Conservation (phyloP, 2,113 vertebrate genomes). For the Delphinus delphis region DNA sequence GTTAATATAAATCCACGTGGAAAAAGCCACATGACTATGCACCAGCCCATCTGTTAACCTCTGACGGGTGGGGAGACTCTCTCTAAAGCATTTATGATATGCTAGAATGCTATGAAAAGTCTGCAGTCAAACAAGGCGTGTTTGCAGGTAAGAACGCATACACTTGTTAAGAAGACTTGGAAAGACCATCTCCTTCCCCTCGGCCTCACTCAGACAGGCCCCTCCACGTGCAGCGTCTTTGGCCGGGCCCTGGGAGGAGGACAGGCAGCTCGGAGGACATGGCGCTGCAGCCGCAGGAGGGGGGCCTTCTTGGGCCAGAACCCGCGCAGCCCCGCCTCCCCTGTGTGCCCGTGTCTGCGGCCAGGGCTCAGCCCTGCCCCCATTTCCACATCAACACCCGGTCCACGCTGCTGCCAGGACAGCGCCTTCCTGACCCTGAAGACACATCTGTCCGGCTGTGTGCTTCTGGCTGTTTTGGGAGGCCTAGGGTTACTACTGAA, state of each 20-base stretch:
- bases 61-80: neutral
- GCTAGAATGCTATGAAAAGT: neutral
- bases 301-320: neutral
- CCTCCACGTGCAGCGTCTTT: neutral
- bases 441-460: neutral
- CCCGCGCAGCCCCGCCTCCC: neutral
- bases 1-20: neutral
- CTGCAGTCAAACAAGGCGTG: neutral
- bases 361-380: fast-evolving
- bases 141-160: neutral
- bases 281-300: neutral
- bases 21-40: neutral
- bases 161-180: neutral
- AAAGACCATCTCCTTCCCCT: neutral
- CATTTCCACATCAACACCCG: neutral
- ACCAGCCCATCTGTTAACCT: neutral
- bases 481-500: neutral
- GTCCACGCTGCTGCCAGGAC: neutral
- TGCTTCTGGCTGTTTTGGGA: neutral
- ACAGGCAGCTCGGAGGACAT: neutral
- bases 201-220: neutral
- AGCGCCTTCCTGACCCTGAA: neutral
- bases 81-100: neutral
- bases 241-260: neutral
- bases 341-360: neutral